Evolutionary conservation across 1,140 invertebrate species (phyloP).

Genomic region (Caerostris darwini): DNA sequence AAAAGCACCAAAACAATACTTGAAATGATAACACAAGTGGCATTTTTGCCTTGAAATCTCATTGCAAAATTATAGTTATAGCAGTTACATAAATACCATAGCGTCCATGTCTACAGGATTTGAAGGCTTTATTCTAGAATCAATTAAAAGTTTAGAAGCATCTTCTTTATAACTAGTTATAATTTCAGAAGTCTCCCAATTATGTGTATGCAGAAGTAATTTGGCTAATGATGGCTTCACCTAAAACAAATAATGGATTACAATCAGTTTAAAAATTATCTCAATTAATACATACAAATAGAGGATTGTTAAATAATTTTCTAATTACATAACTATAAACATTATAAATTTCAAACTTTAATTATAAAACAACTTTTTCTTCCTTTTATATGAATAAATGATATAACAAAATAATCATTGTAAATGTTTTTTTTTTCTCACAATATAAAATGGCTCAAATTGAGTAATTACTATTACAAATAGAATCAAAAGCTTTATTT

Average conservation of each 20-base stretch:
- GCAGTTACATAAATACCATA: slow-evolving; percentile 64
- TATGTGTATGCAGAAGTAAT: slow-evolving; percentile 92
- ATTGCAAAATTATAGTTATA: neutral
- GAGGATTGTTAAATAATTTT: too few relatives aligned
- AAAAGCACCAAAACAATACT: neutral
- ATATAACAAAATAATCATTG: too few relatives aligned
- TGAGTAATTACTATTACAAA: too few relatives aligned
- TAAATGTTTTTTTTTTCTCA: too few relatives aligned
- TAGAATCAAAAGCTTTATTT: too few relatives aligned
- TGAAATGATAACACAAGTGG: neutral
- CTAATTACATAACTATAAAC: too few relatives aligned
- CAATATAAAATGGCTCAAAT: too few relatives aligned
- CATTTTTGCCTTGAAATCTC: neutral
- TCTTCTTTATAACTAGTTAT: slow-evolving; percentile 89
- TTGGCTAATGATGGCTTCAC: slow-evolving; percentile 95
- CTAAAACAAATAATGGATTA: slow-evolving; percentile 81
- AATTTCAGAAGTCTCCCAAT: slow-evolving; percentile 92
- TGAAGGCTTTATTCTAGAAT: slow-evolving; percentile 90
- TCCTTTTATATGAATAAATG: too few relatives aligned
- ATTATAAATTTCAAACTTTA: too few relatives aligned
- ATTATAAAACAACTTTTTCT: too few relatives aligned
- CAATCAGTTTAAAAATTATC: too few relatives aligned
- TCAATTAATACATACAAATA: too few relatives aligned
- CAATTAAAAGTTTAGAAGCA: slow-evolving; percentile 85
- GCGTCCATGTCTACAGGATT: slow-evolving; percentile 80